Percentiles rank a stretch among this genome's conserved stretches.
Evolutionary conservation across 2,888 invertebrate genomes (phyloP).

Genomic region (Odontocolon sp.): DNA sequence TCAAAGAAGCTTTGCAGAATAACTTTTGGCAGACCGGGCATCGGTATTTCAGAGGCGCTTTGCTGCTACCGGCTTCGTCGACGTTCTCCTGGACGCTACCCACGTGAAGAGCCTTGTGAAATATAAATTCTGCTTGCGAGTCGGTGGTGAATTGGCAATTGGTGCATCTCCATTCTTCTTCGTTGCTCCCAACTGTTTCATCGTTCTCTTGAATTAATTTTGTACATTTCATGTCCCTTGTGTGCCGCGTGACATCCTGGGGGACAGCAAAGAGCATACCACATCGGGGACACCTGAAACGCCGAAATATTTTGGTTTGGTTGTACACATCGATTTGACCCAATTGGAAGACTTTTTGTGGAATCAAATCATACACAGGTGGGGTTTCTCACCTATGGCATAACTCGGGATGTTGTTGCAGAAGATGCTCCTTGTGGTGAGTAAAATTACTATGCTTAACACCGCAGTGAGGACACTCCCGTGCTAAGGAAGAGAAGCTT

Average conservation of each 20-base stretch:
- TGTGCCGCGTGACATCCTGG: conserved; percentile 89
- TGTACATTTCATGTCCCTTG: conserved; percentile 84
- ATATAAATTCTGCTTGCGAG: conserved; percentile 87
- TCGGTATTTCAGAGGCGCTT: conserved; percentile 82
- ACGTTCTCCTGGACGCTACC: conserved; percentile 78
- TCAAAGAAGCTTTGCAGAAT: conserved; percentile 86
- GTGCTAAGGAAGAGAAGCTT: conserved; percentile 71
- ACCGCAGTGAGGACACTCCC: conserved; percentile 85
- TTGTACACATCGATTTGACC: too few species aligned
- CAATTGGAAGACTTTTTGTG: not conserved
- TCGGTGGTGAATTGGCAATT: conserved; percentile 85
- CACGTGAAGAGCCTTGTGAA: conserved; percentile 87
- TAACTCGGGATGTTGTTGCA: conserved; percentile 84
- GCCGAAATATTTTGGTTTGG: too few species aligned
- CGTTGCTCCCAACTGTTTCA: conserved; percentile 35
- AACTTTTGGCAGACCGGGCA: conserved; percentile 87
- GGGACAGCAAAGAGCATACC: conserved; percentile 86
- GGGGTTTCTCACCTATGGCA: conserved; percentile 83
- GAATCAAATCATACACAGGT: not conserved
- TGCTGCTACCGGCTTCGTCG: conserved; percentile 71
- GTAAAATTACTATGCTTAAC: conserved; percentile 82
- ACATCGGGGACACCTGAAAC: conserved; percentile 87
- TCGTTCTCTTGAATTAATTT: conserved; percentile 34
- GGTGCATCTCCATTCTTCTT: conserved; percentile 83
- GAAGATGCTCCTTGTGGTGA: conserved; percentile 85